Percentiles rank a stretch among this genome's conserved stretches.
Conservation (phyloP, 2,113 vertebrate species). For the Menura novaehollandiae region DNA sequence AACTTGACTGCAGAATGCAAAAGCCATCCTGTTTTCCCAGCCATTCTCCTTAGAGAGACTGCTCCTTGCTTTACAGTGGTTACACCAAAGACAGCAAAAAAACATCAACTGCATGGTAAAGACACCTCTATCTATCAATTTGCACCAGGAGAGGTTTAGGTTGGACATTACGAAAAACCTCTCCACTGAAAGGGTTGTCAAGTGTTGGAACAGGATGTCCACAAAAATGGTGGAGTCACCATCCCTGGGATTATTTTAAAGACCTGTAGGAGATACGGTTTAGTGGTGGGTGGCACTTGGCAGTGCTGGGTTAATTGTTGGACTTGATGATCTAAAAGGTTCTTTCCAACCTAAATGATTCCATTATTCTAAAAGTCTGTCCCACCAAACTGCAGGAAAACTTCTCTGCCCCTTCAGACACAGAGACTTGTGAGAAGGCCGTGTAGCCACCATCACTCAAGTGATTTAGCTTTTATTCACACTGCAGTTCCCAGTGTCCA, state of each 20-base stretch:
- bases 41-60: not conserved
- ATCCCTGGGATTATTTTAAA: not conserved
- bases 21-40: not conserved
- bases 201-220: not conserved
- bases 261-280: not conserved
- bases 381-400: not conserved
- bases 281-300: not conserved
- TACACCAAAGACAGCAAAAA: not conserved
- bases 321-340: not conserved
- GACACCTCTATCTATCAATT: not conserved
- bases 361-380: not conserved
- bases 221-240: not conserved
- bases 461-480: not conserved
- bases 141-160: not conserved
- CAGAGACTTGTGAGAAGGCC: not conserved
- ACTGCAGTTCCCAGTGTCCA: not conserved
- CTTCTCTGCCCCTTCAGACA: not conserved
- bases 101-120: not conserved
- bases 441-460: not conserved
- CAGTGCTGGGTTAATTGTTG: not conserved
- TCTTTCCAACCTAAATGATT: not conserved
- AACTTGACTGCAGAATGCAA: not conserved
- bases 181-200: not conserved
- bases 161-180: not conserved
- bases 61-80: not conserved